These are phyloP conservation scores for Galaxea fascicularis DNA, from an alignment of 92 coral and sea anemone species.

Conservation along the genomic window DNA sequence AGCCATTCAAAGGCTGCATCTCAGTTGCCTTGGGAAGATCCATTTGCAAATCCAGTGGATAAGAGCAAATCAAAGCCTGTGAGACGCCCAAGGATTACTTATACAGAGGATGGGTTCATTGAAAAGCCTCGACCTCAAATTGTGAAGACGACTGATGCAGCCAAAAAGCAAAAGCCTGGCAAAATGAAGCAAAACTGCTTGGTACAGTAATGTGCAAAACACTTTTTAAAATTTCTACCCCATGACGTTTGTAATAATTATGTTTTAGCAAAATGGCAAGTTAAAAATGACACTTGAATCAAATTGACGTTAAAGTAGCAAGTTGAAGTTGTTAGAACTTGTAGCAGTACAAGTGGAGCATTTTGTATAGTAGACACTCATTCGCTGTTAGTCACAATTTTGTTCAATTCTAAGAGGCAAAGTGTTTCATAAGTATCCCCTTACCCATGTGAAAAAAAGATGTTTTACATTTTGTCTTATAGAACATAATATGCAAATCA, in stretches of 20 bases:
- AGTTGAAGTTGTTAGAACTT: background rate
- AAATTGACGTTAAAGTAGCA: background rate
- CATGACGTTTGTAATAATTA: background rate
- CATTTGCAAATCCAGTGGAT: conserved; percentile 97
- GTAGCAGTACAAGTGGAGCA: background rate
- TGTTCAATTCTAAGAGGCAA: background rate
- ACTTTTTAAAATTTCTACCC: background rate
- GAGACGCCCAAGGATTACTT: conserved; percentile 78
- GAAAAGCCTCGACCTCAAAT: conserved; percentile 28
- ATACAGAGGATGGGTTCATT: conserved; percentile 49
- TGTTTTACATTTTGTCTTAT: background rate
- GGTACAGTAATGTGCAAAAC: conserved; percentile 67
- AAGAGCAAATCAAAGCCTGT: conserved; percentile 73
- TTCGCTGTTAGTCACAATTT: background rate
- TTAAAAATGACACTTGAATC: background rate
- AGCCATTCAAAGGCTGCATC: conserved; percentile 62
- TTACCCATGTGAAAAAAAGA: background rate
- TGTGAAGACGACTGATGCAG: conserved; percentile 45
- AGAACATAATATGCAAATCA: background rate
- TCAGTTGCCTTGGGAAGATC: conserved; percentile 97
- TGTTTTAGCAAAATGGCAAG: background rate
- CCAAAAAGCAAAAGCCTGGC: conserved; percentile 65
- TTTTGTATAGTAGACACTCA: background rate
- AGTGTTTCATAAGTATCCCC: background rate
- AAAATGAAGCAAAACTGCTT: conserved; percentile 79